These are phyloP conservation scores for Halotydeus destructor DNA, from an alignment of 1,140 invertebrate genomes.

Conservation along the genomic window DNA sequence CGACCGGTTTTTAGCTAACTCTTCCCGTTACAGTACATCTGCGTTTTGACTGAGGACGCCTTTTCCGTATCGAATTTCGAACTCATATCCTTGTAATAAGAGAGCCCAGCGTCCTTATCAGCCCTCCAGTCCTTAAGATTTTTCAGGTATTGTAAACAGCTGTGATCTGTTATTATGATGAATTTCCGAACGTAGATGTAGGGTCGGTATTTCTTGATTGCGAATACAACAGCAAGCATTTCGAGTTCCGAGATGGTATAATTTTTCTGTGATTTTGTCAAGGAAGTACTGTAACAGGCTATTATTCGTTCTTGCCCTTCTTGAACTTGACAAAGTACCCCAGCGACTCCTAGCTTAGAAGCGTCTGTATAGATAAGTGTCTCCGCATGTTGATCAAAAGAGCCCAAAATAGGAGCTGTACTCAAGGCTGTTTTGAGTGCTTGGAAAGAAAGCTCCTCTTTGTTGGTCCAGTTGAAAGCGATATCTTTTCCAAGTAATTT, in stretches of 20 bases:
- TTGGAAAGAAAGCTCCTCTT: conserved; percentile 12
- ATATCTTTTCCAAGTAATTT: conserved; percentile 18
- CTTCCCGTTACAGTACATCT: too few relatives aligned
- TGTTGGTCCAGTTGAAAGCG: conserved; percentile 14
- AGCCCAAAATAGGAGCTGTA: conserved; percentile 6
- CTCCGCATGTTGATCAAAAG: conserved; percentile 5
- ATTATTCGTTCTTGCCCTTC: neutral
- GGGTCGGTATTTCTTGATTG: conserved; percentile 28
- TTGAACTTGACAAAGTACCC: conserved; percentile 12
- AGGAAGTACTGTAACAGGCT: conserved; percentile 17
- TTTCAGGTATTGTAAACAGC: neutral
- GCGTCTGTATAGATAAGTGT: conserved; percentile 13
- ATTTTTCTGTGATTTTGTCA: conserved; percentile 27
- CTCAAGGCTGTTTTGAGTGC: conserved; percentile 11
- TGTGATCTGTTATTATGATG: conserved; percentile 27
- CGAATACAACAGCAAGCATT: conserved; percentile 27
- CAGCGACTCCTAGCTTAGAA: conserved; percentile 9
- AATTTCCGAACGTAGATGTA: conserved; percentile 27
- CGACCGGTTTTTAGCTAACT: too few relatives aligned
- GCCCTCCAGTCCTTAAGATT: neutral
- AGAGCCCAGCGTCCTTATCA: conserved; percentile 13
- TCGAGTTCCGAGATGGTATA: conserved; percentile 34
- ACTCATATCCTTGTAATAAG: conserved; percentile 15
- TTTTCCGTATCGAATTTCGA: conserved; percentile 12
- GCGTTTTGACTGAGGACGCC: conserved; percentile 8